Evolutionary conservation across 2,113 vertebrate genomes (phyloP).

Genomic region (Cheirogaleus medius): DNA sequence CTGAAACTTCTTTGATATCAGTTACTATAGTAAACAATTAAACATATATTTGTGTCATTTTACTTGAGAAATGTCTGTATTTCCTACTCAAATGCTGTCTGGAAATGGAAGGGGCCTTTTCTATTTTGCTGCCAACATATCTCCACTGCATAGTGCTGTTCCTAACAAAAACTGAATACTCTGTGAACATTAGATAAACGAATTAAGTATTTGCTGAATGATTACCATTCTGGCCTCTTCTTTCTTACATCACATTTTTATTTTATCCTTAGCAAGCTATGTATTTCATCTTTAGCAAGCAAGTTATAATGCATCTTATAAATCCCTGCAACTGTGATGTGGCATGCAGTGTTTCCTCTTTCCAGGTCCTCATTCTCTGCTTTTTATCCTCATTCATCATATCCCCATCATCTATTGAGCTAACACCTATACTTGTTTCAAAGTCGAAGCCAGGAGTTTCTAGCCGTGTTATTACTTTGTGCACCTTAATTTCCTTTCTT

Average conservation of each 20-base stretch:
- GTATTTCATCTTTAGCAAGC: no score
- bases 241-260: neutral
- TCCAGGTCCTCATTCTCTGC: no score
- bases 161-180: neutral
- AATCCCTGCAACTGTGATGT: no score
- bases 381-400: no score
- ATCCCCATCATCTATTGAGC: neutral
- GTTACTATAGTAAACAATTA: neutral
- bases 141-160: neutral
- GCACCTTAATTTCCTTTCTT: neutral
- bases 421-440: neutral
- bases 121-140: neutral
- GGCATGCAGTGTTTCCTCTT: neutral
- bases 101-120: no score
- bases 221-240: neutral
- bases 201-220: neutral
- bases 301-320: no score
- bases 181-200: no score
- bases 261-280: neutral
- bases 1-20: neutral
- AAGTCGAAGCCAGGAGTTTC: neutral
- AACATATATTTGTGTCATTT: neutral
- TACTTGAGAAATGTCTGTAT: neutral
- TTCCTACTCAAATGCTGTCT: neutral
- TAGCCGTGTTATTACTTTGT: neutral